Conservation (phyloP, 2,888 invertebrate species). For the Galeopsomyia nigrocyanea region DNA sequence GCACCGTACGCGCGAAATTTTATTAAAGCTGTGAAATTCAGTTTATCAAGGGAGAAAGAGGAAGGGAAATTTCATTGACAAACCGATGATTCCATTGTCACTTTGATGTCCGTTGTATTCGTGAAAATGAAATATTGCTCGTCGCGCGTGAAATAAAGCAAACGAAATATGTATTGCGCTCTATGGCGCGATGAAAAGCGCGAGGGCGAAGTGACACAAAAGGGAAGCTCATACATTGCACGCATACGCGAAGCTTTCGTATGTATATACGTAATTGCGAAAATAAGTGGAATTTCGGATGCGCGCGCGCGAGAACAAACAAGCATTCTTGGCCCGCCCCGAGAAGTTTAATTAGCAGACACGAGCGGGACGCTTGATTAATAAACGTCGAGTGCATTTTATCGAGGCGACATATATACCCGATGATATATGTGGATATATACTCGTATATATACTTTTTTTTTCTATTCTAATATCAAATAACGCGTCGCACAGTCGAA, state of each 20-base stretch:
- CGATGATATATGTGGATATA: conserved; percentile 27
- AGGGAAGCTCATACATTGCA: neutral
- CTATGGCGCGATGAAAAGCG: neutral
- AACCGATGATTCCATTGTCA: no score
- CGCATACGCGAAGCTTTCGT: neutral
- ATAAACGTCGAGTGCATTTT: conserved; percentile 25
- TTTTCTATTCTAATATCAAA: conserved; percentile 30
- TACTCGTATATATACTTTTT: neutral
- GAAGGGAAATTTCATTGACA: no score
- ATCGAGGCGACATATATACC: conserved; percentile 22
- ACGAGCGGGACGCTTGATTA: conserved; percentile 25
- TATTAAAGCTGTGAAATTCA: no score
- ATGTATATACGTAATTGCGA: neutral
- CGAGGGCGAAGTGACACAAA: conserved; percentile 8
- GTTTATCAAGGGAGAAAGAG: no score
- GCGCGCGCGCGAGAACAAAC: conserved; percentile 1
- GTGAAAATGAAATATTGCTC: no score
- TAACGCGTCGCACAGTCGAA: conserved; percentile 4
- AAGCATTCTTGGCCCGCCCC: conserved; percentile 11
- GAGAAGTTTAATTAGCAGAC: conserved; percentile 36
- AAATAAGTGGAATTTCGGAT: conserved; percentile 17
- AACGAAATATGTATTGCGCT: neutral
- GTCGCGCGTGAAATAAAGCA: neutral
- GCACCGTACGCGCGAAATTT: no score
- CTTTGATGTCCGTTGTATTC: no score